Conservation (phyloP, 30 jellyfish, hydroid and myxozoan genomes). For the Turritopsis dohrnii region DNA sequence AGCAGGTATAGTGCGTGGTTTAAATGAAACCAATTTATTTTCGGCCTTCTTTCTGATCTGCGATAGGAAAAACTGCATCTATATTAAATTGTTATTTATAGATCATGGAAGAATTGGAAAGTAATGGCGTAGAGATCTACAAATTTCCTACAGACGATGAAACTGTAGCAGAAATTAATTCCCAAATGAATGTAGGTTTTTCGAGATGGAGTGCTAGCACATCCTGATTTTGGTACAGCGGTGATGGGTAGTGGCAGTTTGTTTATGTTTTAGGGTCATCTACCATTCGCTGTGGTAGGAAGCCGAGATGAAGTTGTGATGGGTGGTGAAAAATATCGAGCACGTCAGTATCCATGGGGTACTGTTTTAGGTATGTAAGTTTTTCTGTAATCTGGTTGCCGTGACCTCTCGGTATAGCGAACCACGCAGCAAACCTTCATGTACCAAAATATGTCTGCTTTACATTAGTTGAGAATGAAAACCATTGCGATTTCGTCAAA, state of each 20-base stretch:
- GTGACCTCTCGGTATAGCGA: too few relatives aligned
- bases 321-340: conserved; percentile 83
- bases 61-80: neutral
- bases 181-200: conserved; percentile 88
- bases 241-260: too few relatives aligned
- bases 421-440: too few relatives aligned
- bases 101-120: conserved; percentile 88
- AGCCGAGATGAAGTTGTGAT: conserved; percentile 95
- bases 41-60: too few relatives aligned
- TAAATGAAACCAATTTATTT: too few relatives aligned
- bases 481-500: conserved; percentile 94
- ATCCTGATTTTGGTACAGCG: too few relatives aligned
- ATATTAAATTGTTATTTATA: conserved; percentile 10
- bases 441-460: too few relatives aligned
- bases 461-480: conserved; percentile 86
- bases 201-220: too few relatives aligned
- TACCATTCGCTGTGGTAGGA: conserved; percentile 99
- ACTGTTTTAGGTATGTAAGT: conserved; percentile 84
- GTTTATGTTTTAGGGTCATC: conserved; percentile 61
- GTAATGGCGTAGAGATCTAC: conserved; percentile 76
- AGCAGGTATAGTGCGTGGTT: conserved; percentile 29
- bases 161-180: conserved; percentile 85
- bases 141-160: conserved; percentile 96
- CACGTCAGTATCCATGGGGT: conserved; percentile 99
- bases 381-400: neutral